Evolutionary conservation across 2,113 vertebrate species (phyloP).

Genomic region (Odocoileus hemionus): DNA sequence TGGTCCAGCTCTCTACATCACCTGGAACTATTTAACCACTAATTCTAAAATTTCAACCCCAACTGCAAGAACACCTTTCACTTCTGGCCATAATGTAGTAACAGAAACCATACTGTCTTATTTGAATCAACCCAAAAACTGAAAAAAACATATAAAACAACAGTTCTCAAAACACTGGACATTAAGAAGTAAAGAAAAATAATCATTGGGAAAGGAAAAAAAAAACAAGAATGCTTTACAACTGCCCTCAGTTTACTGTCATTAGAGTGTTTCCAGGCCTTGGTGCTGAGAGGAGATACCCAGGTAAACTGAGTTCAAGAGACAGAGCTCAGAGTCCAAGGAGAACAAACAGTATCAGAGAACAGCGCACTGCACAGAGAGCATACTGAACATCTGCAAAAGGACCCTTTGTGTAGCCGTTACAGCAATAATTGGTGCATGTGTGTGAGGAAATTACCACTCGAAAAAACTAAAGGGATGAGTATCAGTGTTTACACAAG

Average conservation of each 20-base stretch:
- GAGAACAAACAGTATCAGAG: neutral
- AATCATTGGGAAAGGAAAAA: neutral
- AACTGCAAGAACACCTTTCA: neutral
- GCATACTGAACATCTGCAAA: neutral
- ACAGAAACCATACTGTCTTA: neutral
- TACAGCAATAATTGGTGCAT: neutral
- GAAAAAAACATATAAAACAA: neutral
- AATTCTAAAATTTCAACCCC: neutral
- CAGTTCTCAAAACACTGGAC: neutral
- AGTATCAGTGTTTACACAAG: neutral
- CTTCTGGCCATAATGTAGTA: neutral
- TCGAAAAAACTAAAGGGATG: neutral
- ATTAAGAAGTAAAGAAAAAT: slow-evolving; percentile 16
- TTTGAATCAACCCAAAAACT: slow-evolving; percentile 1
- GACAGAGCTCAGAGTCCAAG: neutral
- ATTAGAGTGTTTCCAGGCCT: neutral
- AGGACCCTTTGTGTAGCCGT: neutral
- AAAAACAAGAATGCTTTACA: neutral
- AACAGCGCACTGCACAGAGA: neutral
- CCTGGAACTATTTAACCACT: slow-evolving; percentile 1
- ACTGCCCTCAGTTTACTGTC: neutral
- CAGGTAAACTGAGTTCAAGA: neutral
- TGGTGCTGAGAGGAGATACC: neutral
- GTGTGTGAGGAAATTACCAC: neutral
- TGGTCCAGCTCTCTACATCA: neutral